Evolutionary conservation across 2,797 vertebrate genomes (phyloP), one percentile per base, ranked within the genome.

Genomic region (Capromys pilorides): DNA sequence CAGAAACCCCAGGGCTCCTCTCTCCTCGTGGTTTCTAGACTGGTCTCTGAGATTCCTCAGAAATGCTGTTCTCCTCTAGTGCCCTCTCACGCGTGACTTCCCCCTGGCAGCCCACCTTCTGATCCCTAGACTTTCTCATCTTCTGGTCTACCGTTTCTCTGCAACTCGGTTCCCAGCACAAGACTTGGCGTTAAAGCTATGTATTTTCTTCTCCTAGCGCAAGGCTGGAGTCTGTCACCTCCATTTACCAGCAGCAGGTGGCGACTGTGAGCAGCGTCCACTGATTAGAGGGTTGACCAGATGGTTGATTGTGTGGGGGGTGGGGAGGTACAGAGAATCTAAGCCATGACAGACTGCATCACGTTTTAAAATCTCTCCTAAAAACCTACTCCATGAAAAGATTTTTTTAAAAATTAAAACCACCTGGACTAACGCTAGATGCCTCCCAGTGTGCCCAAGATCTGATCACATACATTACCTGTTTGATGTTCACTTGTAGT

Each of bases 401-500:
- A 62, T 16, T 51, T 71, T 51, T 78, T 78, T 7, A 77, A 45
- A 26, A 41, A 31, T 78, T 83, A 49, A 92, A 93, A 96, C 80
- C 69, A 75, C 66, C 69, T 61, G 4, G 22, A 79, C n/a, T 94
- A 18, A 71, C 86, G 59, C 64, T 80, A 85, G 36, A 49, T 90
- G 49, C 64, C 62, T 84, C 93, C 69, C 57, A 24, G 14, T 13
- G 71, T 86, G 88, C 79, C 69, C 90, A 82, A 86, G 82, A 90
- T 90, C 75, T 71, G 12, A 51, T 10, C 49, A 79, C 61, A n/a
- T 88, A 86, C 71, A 77, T 89, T 16, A 95, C 75, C 61, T 85
- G 41, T 59, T 49, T 86, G 86, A 78, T 95, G 94, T 90, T 90
- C 67, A n/a, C 90, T 95, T 92, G 94, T 78, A 86, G 91, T 9